These are phyloP conservation scores for Talpa occidentalis DNA, from an alignment of 2,113 vertebrate species.

Conservation along the genomic window DNA sequence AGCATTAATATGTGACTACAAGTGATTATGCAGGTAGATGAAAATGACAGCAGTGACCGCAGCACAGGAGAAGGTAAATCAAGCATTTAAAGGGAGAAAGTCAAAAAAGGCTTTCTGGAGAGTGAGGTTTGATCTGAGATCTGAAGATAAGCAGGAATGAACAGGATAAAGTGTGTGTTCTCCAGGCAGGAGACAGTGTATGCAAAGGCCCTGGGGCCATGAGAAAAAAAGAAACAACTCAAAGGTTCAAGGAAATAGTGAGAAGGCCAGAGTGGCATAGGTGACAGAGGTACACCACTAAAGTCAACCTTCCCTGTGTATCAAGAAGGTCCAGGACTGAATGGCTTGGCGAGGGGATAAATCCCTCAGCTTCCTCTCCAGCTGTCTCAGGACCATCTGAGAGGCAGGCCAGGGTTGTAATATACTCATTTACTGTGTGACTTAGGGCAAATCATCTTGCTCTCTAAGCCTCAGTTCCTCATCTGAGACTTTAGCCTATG, in stretches of 20 bases:
- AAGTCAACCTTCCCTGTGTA: neutral
- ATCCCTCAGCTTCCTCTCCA: neutral
- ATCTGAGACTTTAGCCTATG: neutral
- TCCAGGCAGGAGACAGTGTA: neutral
- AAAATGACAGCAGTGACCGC: neutral
- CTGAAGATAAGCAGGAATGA: neutral
- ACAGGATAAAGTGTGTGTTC: neutral
- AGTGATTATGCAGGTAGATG: neutral
- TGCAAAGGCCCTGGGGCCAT: conserved; percentile 1
- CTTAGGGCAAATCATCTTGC: neutral
- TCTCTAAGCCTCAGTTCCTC: neutral
- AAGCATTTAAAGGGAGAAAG: neutral
- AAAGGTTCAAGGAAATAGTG: neutral
- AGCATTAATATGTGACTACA: neutral
- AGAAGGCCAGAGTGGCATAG: neutral
- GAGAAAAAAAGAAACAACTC: neutral
- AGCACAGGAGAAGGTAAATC: neutral
- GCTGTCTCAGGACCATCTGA: neutral
- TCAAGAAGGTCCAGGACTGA: neutral
- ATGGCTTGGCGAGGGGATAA: neutral
- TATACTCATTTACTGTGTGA: neutral
- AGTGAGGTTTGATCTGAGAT: neutral
- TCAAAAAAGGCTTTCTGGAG: neutral
- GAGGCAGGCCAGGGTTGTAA: neutral
- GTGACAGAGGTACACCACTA: neutral